Conservation (phyloP, 1,140 invertebrate species). For the Drepana arcuata region DNA sequence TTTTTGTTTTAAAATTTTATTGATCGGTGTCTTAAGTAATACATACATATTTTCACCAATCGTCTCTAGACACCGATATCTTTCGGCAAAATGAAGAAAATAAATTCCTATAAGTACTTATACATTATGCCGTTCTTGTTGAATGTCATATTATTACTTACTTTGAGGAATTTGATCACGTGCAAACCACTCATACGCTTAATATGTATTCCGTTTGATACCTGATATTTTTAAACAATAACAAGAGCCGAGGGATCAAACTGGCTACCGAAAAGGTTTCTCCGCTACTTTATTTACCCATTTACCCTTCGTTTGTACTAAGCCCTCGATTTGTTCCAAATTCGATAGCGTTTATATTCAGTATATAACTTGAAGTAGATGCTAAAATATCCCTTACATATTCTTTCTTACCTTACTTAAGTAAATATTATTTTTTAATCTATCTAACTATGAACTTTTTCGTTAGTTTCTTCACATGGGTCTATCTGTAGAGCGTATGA, state of each 20-base stretch:
- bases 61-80: neutral
- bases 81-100: too few relatives aligned
- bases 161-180: conserved; percentile 3
- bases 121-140: neutral
- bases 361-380: too few relatives aligned
- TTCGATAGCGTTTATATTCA: too few relatives aligned
- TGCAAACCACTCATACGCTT: conserved; percentile 1
- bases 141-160: neutral
- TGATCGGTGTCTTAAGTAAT: neutral
- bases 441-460: too few relatives aligned
- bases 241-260: conserved; percentile 12
- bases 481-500: too few relatives aligned
- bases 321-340: too few relatives aligned
- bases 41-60: neutral
- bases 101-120: neutral
- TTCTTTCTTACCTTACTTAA: too few relatives aligned
- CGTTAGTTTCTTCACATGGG: too few relatives aligned
- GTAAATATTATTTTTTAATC: too few relatives aligned
- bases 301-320: too few relatives aligned
- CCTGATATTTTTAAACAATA: conserved; percentile 17
- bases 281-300: conserved; percentile 2
- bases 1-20: conserved; percentile 3
- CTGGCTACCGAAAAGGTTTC: conserved; percentile 5
- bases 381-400: too few relatives aligned
- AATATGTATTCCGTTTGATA: conserved; percentile 9